Conservation (phyloP, 1,140 invertebrate species). For the Magallana angulata region DNA sequence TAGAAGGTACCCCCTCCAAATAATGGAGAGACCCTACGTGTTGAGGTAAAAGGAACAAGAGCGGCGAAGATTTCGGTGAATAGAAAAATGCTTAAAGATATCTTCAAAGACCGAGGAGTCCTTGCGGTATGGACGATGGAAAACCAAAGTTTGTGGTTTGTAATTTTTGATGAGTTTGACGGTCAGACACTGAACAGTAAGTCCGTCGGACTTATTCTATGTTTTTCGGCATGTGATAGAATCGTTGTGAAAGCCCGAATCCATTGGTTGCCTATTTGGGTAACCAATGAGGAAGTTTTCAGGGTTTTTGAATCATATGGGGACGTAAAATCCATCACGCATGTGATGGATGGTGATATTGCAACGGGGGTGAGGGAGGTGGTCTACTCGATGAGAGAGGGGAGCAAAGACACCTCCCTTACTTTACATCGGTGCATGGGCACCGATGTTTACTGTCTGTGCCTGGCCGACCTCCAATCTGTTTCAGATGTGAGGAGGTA, state of each 20-base stretch:
- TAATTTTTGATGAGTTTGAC: not conserved
- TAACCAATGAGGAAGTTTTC: not conserved
- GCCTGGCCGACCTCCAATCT: not conserved
- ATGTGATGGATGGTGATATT: not conserved
- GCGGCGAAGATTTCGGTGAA: not conserved
- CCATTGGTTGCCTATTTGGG: not conserved
- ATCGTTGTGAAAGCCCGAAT: not conserved
- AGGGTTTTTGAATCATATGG: not conserved
- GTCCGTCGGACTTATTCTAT: not conserved
- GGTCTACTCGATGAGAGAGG: not conserved
- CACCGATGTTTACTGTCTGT: not conserved
- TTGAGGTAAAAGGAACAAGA: not conserved
- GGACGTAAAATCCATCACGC: not conserved
- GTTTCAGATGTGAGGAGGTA: slow-evolving; percentile 3
- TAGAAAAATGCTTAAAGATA: not conserved
- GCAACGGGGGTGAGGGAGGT: not conserved
- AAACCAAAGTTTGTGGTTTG: not conserved
- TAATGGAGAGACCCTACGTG: not conserved
- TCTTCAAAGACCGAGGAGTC: not conserved
- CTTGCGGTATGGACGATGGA: not conserved
- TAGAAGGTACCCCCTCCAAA: not conserved
- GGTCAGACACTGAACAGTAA: not conserved
- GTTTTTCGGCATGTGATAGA: not conserved
- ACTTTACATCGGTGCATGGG: not conserved
- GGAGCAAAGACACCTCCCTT: not conserved